Evolutionary conservation across 1,140 invertebrate genomes (phyloP), one percentile per base, ranked within the genome.

Genomic region (Drosophila gunungcola): DNA sequence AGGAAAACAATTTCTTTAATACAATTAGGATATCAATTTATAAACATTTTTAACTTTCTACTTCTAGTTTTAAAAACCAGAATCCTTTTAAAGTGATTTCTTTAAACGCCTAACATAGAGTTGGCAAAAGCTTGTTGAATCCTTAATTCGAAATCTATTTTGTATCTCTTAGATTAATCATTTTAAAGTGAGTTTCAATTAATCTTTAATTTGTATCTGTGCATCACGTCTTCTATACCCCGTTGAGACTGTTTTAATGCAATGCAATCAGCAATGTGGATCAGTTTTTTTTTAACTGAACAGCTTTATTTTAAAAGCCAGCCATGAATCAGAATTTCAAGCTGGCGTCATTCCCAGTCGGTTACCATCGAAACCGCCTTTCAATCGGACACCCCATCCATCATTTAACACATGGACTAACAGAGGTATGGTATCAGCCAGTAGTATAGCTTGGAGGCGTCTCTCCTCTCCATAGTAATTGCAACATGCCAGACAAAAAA

Each of bases 401-500:
- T 75, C 73, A 75, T 75, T 75, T 75, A 75, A 46, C 73, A 75
- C 73, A 65, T 57, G 65, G 67, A 70, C 64, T 57, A 70, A 70
- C 67, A 43, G 27, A 39, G 48, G 25, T 12, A 12, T 39, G 36
- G 29, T 41, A 70, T 48, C 67, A 34, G 49, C 25, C 25, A n/a
- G 25, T 32, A 32, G 36, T 70, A 57, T 70, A 75, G 60, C 53
- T 56, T 21, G 32, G 9, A 51, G 61, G 73, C 56, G 73, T 76
- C 61, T 73, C 68, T 76, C n/a, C 45, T 43, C 41, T 29, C 62
- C 55, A 55, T 45, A 45, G 75, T 56, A 82, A 70, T 78, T 73
- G 80, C 79, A 82, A 77, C 73, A 77, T 61, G 80, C 64, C 80
- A 78, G 74, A 82, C 74, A 56, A 69, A 68, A 61, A 60, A 51